Conservation (phyloP, 2,113 vertebrate species). For the Cynoglossus semilaevis region DNA sequence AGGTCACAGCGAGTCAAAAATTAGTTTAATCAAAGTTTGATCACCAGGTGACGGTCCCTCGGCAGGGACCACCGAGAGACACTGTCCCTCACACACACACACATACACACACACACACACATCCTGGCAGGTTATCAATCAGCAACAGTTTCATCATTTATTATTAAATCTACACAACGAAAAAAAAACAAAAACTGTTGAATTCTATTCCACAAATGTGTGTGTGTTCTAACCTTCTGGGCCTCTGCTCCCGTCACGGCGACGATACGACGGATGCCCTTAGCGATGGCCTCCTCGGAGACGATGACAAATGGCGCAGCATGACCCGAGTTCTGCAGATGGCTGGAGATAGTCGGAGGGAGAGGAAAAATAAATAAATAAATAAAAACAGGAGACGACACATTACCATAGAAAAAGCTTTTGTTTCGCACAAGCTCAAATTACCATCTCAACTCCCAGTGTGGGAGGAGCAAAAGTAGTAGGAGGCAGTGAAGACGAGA, state of each 20-base stretch:
- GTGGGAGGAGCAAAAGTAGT: too few relatives aligned
- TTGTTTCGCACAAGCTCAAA: too few relatives aligned
- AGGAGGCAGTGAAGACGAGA: too few relatives aligned
- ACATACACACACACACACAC: too few relatives aligned
- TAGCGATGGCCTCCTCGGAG: slow-evolving; percentile 96
- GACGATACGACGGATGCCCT: slow-evolving; percentile 95
- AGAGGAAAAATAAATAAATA: too few relatives aligned
- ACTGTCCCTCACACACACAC: not conserved
- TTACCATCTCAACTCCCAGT: too few relatives aligned
- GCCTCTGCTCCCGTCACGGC: slow-evolving; percentile 91
- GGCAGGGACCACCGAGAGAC: not conserved
- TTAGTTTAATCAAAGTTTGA: slow-evolving; percentile 28
- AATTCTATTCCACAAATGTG: too few relatives aligned
- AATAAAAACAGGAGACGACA: not conserved
- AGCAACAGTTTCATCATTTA: not conserved
- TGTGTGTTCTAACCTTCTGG: slow-evolving; percentile 83
- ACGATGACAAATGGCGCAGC: slow-evolving; percentile 90
- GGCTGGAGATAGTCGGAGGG: slow-evolving; percentile 74
- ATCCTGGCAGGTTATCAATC: not conserved
- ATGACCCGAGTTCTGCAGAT: slow-evolving; percentile 89
- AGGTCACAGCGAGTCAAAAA: slow-evolving; percentile 9
- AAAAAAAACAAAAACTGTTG: too few relatives aligned
- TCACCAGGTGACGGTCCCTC: not conserved
- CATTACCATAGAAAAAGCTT: too few relatives aligned
- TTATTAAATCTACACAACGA: too few relatives aligned